Evolutionary conservation across 2,888 invertebrate genomes (phyloP), one percentile per base, ranked within the genome.

Genomic region (Clistopyga incitator): DNA sequence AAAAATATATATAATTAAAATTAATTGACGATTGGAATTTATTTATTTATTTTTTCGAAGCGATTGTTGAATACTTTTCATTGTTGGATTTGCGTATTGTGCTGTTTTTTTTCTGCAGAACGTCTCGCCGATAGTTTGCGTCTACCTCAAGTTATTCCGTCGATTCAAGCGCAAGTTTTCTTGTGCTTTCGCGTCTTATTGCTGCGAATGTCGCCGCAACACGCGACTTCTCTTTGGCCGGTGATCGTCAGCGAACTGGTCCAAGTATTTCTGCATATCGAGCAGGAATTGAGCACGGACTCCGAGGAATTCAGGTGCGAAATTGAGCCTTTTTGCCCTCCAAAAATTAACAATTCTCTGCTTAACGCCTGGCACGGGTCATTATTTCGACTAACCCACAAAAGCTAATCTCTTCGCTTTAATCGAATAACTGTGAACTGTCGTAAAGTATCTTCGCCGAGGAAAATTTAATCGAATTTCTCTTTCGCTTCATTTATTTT

Each of bases 241-340:
- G 97, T 97, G 68, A 97, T 98, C 89, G 97, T 98, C 87, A 97
- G 97, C 68, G 98, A 98, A 94, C 95, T 98, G 95, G 96, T 98
- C 79, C 97, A 98, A 93, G 97, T 98, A 0, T 96, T 98, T 89
- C 93, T 97, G 76, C 97, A 97, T 90, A 96, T 98, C 89, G 98
- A 98, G 91, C 97, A 97, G 91, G 97, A 98, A 91, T 93, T 98
- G 67, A 95, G 95, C 56, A 95, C 96, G 0, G 97, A 97, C 87
- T 95, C 95, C 10, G 97, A 97, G 88, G 96, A 97, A 90, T 95
- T 96, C 91, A 96, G 96, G 97, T 97, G 93, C 89, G 92, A 74
- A 61, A 75, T 71, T 50, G 18, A 50, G 23, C 47, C 72, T 18
- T 52, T 71, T 23, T 65, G 25, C 38, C 0, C 18, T 13, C 29